Evolutionary conservation across 2,113 vertebrate genomes (phyloP).

Genomic region (Vulpes vulpes): DNA sequence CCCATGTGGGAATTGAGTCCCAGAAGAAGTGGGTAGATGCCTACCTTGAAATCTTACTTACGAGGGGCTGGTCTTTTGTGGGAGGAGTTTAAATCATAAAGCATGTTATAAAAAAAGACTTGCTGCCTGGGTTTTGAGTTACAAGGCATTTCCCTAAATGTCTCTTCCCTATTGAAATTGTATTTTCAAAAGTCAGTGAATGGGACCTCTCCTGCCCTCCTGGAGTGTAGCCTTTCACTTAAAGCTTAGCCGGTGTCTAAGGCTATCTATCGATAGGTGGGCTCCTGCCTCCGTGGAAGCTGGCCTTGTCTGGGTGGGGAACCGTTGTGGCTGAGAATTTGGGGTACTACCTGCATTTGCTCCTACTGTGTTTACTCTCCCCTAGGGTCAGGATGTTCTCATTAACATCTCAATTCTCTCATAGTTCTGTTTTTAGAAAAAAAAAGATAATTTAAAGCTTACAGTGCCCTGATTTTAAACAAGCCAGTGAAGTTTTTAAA

Average conservation of each 20-base stretch:
- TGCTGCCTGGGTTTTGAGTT: neutral
- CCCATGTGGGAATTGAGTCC: neutral
- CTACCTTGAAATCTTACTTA: neutral
- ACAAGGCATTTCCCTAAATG: neutral
- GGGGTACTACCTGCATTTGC: neutral
- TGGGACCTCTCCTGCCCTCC: neutral
- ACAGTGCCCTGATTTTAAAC: slow-evolving; percentile 50
- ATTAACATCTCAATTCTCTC: slow-evolving; percentile 37
- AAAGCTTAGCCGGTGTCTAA: neutral
- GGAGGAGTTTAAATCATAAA: slow-evolving; percentile 26
- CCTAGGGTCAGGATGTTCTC: neutral
- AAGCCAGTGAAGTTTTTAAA: slow-evolving; percentile 47
- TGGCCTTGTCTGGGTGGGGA: neutral
- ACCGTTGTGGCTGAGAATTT: neutral
- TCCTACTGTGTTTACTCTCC: slow-evolving; percentile 13
- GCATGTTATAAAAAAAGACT: neutral
- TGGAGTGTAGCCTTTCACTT: neutral
- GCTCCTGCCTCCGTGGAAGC: neutral
- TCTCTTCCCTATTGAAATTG: neutral
- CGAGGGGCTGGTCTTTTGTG: neutral
- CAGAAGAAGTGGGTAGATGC: slow-evolving; percentile 30
- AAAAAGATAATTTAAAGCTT: slow-evolving; percentile 13
- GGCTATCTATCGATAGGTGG: neutral
- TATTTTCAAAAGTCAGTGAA: neutral
- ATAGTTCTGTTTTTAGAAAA: slow-evolving; percentile 64